phyloP scores from a whole-genome alignment of 2,113 vertebrate species.

The Campylorhamphus procurvoides region DNA sequence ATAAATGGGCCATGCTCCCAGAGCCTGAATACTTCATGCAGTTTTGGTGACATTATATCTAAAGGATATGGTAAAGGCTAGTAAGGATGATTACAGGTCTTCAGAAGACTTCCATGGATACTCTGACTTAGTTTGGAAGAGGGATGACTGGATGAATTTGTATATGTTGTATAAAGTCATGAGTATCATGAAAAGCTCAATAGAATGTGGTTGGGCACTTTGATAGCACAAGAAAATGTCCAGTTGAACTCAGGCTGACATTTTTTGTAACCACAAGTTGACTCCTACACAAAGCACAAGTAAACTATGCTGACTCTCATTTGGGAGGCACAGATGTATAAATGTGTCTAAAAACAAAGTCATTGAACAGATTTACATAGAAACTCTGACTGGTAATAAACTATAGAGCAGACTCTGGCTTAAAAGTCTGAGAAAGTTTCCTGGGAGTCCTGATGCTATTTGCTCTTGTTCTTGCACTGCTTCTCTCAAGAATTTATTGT shows the following conservation, averaged over 20 bases:
- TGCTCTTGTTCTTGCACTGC: background rate
- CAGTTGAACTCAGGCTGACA: background rate
- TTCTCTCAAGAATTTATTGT: background rate
- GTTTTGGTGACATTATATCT: fast-evolving
- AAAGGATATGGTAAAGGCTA: background rate
- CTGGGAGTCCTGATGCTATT: background rate
- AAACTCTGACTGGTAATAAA: background rate
- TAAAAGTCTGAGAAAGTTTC: background rate
- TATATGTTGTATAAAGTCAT: background rate
- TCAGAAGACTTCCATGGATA: background rate
- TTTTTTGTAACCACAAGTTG: background rate
- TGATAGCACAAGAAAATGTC: background rate
- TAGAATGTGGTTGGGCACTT: background rate
- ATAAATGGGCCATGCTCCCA: background rate
- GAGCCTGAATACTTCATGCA: background rate
- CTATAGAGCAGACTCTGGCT: background rate
- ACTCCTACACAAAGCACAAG: background rate
- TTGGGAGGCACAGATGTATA: background rate
- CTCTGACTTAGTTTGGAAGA: background rate
- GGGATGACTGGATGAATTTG: background rate
- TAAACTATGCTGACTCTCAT: background rate
- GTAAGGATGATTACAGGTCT: background rate
- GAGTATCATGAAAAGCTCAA: background rate
- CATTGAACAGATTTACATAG: background rate
- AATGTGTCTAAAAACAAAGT: background rate